Conservation (phyloP, 2,797 vertebrate species). For the Ptychadena robeensis region DNA sequence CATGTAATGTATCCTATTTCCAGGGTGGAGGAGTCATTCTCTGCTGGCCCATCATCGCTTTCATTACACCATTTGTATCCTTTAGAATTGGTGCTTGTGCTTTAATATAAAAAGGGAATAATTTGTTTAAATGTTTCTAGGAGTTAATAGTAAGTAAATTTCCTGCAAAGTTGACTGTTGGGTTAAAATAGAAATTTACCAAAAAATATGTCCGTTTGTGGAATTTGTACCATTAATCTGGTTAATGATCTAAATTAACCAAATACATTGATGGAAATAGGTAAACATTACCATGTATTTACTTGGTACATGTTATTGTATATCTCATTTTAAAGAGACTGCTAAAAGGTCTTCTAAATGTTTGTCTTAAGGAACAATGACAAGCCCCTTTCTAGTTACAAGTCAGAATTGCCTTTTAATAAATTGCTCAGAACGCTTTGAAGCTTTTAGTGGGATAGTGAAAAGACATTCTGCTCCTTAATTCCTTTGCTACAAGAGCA, state of each 20-base stretch:
- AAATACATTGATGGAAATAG: constrained; percentile 9
- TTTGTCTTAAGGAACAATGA: constrained; percentile 43
- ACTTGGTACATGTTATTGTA: constrained; percentile 25
- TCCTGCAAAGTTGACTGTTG: not conserved
- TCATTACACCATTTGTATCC: constrained; percentile 36
- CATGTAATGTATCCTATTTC: constrained; percentile 40
- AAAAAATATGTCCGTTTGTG: not conserved
- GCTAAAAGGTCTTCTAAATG: constrained; percentile 44
- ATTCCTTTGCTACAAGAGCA: constrained; percentile 16
- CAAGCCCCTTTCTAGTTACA: constrained; percentile 3
- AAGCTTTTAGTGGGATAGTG: constrained; percentile 18
- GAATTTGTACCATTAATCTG: constrained; percentile 27
- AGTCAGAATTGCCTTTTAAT: constrained; percentile 28
- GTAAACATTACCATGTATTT: constrained; percentile 41
- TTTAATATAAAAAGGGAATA: constrained; percentile 38
- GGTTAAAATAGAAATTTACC: constrained; percentile 21
- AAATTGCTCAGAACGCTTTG: constrained; percentile 34
- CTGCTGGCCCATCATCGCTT: constrained; percentile 30
- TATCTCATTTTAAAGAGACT: constrained; percentile 14
- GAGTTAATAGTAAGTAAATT: constrained; percentile 16
- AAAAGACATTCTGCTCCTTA: constrained; percentile 16
- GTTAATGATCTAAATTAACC: constrained; percentile 27
- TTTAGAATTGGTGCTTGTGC: constrained; percentile 5
- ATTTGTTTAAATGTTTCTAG: constrained; percentile 18
- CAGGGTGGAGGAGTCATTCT: constrained; percentile 48